These are phyloP conservation scores for Calidris pygmaea DNA, from an alignment of 2,113 vertebrate genomes.

Conservation along the genomic window DNA sequence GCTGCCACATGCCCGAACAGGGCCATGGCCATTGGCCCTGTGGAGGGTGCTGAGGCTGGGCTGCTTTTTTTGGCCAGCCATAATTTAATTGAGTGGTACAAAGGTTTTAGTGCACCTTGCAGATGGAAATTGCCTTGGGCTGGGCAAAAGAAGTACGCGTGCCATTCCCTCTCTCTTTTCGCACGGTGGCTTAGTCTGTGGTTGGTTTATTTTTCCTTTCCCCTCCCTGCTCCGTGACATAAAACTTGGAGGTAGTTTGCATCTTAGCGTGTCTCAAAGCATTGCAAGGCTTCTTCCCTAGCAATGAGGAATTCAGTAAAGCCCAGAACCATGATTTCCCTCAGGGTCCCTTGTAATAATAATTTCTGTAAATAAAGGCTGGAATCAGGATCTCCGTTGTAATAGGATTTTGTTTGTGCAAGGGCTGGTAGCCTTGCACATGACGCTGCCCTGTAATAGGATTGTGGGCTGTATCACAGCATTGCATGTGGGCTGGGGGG, in stretches of 20 bases:
- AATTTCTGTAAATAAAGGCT: slow-evolving; percentile 71
- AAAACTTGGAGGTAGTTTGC: background rate
- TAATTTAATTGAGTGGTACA: background rate
- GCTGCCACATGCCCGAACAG: rapidly evolving
- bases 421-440: background rate
- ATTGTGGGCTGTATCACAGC: background rate
- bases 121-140: slow-evolving; percentile 29
- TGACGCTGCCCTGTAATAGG: background rate
- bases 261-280: background rate
- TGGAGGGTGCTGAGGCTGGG: background rate
- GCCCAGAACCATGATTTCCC: slow-evolving; percentile 56
- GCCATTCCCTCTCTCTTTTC: background rate
- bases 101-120: slow-evolving; percentile 9
- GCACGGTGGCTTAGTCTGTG: background rate
- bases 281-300: background rate
- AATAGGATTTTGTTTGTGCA: slow-evolving; percentile 59
- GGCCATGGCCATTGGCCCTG: rapidly evolving
- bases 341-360: slow-evolving; percentile 54
- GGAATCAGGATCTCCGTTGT: slow-evolving; percentile 26
- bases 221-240: background rate
- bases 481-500: background rate
- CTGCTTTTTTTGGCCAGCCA: background rate
- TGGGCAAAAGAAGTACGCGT: background rate
- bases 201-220: background rate
- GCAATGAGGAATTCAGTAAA: slow-evolving; percentile 41